Evolutionary conservation across 2,888 invertebrate species (phyloP), one percentile per base, ranked within the genome.

Genomic region (Andrena bicolor): DNA sequence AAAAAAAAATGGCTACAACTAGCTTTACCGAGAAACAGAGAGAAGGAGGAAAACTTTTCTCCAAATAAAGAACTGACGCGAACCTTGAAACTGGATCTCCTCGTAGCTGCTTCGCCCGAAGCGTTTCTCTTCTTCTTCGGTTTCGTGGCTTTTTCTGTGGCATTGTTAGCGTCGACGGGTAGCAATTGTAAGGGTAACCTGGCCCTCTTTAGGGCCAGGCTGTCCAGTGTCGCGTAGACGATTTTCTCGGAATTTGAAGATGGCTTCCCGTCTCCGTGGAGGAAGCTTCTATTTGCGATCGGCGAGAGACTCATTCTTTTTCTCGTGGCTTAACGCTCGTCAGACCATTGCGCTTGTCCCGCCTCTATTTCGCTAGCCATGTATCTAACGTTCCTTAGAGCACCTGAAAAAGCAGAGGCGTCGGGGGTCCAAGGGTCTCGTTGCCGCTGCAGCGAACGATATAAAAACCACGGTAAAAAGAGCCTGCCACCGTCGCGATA

Each of bases 211-310:
- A 93, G 77, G 23, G 93, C 93, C 69, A 93, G 85, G 76, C 92
- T 92, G 80, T 93, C 93, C 16, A 93, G 86, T 10, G 93, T 93
- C 20, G 91, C 91, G 83, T 92, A 92, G 30, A 90, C 86, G 20
- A 91, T 72, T 69, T 87, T 91, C n/a, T 90, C 88, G 32, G 85
- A 69, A 8, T 56, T 58, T 5, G 76, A 41, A 23, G 81, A 63
- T 7, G 83, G 5, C 41, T 84, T 83, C 48, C 84, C 74, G n/a
- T 82, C 81, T 20, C 90, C 87, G 65, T 92, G 90, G 20, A 92
- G 87, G 71, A 91, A 92, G 83, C 92, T 91, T 20, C 88, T 88
- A 73, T 92, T 92, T n/a, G 90, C 89, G 48, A 82, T 76, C 13
- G 89, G 86, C 58, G 90, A 85, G 8, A 83, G 68, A 61, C 80